Percentiles rank a stretch among this genome's conserved stretches.
phyloP scores from a whole-genome alignment of 2,113 vertebrate species.

The Grammomys dolichurus region DNA sequence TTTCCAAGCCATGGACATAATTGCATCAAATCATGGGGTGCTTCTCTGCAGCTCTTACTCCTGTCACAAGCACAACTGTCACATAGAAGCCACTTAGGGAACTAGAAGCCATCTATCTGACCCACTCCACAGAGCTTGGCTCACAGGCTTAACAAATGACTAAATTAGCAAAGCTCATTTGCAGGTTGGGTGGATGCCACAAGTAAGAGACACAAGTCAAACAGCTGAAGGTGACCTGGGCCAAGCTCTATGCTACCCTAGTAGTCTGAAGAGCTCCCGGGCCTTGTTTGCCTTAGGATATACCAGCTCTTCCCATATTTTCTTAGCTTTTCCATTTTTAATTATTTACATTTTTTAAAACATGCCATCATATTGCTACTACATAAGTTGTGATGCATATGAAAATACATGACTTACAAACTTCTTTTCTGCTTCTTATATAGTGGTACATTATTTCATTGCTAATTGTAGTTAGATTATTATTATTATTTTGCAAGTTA shows the following conservation, averaged over 20 bases:
- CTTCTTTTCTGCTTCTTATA: neutral
- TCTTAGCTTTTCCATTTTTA: neutral
- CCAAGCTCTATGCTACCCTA: neutral
- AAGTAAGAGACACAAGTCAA: neutral
- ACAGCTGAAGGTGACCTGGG: conserved; percentile 40
- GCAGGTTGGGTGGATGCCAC: neutral
- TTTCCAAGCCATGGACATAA: conserved; percentile 43
- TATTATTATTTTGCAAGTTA: neutral
- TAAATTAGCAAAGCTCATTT: conserved; percentile 66
- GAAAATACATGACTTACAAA: conserved; percentile 9
- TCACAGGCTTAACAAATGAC: conserved; percentile 12
- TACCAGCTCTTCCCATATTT: neutral
- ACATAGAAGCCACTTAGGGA: conserved; percentile 59
- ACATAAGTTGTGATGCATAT: neutral
- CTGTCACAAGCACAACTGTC: conserved; percentile 62
- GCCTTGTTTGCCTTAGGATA: neutral
- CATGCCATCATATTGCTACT: neutral
- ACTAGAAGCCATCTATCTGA: conserved; percentile 62
- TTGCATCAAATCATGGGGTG: conserved; percentile 56
- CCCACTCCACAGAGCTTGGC: neutral
- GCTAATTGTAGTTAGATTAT: neutral
- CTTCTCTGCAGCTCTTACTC: conserved; percentile 52
- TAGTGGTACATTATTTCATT: neutral
- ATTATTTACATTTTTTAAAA: neutral
- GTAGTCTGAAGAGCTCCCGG: neutral